Percentiles rank a stretch among this genome's conserved stretches.
These are phyloP conservation scores for Nesidiocoris tenuis DNA, from an alignment of 2,888 invertebrate species.

Conservation along the genomic window DNA sequence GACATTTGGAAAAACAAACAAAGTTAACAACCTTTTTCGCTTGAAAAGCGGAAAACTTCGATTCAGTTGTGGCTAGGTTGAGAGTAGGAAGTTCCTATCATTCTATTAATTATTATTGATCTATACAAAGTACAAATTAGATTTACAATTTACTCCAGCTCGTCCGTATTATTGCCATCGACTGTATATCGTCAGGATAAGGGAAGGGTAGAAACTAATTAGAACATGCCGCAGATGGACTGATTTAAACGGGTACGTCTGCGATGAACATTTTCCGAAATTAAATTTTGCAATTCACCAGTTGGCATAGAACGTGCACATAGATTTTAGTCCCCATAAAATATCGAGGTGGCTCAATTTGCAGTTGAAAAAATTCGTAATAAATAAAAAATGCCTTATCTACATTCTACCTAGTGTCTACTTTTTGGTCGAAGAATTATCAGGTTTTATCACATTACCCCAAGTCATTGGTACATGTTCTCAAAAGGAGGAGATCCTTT, in stretches of 20 bases:
- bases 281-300: too few relatives aligned
- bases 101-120: conserved; percentile 19
- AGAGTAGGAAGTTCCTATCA: conserved; percentile 26
- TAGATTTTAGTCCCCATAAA: too few relatives aligned
- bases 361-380: too few relatives aligned
- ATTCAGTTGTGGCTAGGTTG: conserved; percentile 9
- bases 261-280: too few relatives aligned
- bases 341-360: too few relatives aligned
- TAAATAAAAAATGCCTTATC: conserved; percentile 36
- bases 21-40: conserved; percentile 37
- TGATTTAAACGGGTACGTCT: too few relatives aligned
- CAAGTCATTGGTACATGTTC: conserved; percentile 10
- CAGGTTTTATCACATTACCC: conserved; percentile 36
- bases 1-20: conserved; percentile 47
- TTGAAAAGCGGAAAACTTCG: background rate
- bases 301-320: too few relatives aligned
- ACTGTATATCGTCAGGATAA: too few relatives aligned
- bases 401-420: conserved; percentile 24
- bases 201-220: too few relatives aligned
- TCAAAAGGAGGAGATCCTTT: conserved; percentile 37
- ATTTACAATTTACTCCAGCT: background rate
- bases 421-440: conserved; percentile 37
- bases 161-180: background rate
- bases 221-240: too few relatives aligned
- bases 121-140: conserved; percentile 24